Conservation (phyloP, 2,797 vertebrate species). For the Oceanodroma leucorhoa region DNA sequence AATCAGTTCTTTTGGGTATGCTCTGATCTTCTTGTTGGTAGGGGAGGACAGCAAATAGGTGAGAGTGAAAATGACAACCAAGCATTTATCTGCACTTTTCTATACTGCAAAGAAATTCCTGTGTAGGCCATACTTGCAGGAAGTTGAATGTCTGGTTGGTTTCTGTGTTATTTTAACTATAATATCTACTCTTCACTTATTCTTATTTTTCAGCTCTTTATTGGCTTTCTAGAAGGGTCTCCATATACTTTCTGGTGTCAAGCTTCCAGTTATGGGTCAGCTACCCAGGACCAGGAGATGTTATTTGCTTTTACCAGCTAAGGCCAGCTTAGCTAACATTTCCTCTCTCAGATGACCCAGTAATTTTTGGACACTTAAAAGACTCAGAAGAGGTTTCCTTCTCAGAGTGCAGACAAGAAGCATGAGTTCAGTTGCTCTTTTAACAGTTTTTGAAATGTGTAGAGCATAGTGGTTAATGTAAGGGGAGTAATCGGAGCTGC, state of each 20-base stretch:
- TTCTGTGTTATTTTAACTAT: background rate
- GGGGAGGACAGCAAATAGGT: background rate
- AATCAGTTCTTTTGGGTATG: background rate
- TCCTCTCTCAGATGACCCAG: background rate
- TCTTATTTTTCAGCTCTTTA: background rate
- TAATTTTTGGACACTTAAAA: background rate
- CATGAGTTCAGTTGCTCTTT: background rate
- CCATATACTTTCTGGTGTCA: background rate
- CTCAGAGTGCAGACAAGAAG: background rate
- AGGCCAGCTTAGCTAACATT: background rate
- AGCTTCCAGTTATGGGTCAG: background rate
- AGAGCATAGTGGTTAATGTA: background rate
- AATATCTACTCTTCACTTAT: background rate
- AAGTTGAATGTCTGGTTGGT: background rate
- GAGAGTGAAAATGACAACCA: background rate
- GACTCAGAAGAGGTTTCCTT: background rate
- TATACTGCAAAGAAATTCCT: background rate
- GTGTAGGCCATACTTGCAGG: background rate
- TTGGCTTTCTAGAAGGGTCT: background rate
- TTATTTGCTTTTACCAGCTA: background rate
- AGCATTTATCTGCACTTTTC: background rate
- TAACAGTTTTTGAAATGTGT: background rate
- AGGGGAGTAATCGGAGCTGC: background rate
- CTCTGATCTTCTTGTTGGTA: background rate
- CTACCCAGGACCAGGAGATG: background rate